Base-by-base conservation (phyloP, 1,140 invertebrate species). In the Aphis gossypii region DNA sequence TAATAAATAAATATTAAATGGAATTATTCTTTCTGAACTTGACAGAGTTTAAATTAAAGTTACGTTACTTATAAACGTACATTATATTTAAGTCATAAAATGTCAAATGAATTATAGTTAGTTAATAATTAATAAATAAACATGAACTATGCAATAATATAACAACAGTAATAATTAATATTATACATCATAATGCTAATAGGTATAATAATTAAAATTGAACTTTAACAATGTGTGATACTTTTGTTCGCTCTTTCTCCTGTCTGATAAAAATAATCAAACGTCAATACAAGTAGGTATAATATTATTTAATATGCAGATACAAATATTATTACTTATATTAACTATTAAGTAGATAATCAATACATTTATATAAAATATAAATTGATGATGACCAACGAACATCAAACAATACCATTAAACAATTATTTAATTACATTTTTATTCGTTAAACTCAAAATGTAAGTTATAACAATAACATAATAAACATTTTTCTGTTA, bases 381-480 rank as follows among this genome's bases (percentile, higher is more conserved):
- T 68, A 18, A 30, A 68, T 51, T 18, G 48, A 51, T 20, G 48
- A 51, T 68, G 11, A 4, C 30, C 14, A 68, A 68, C 5, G 14
- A 0, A 14, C 30, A 68, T 68, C 5, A 68, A 68, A 68, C 25
- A 60, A 60, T 9, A 60, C 5, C 11, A 68, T 68, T 68, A 68
- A 68, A 68, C n/a, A 68, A n/a, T 68, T n/a, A n/a, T 68, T 68
- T 68, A n/a, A n/a, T 68, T 68, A 68, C n/a, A 68, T 68, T 68
- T 68, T 18, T n/a, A 68, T 68, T 68, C 1, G 6, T 1, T n/a
- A 18, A 68, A n/a, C n/a, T 68, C 18, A n/a, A 68, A 68, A n/a
- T n/a, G 8, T n/a, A n/a, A 68, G 18, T 6, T 18, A 68, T n/a
- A 56, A 30, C 56, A 60, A 25, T 60, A 60, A 3, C 56, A 60